Percentiles rank a stretch among this genome's conserved stretches.
These are phyloP conservation scores for Oxygymnocypris stewartii DNA, from an alignment of 2,113 vertebrate species.

Conservation along the genomic window DNA sequence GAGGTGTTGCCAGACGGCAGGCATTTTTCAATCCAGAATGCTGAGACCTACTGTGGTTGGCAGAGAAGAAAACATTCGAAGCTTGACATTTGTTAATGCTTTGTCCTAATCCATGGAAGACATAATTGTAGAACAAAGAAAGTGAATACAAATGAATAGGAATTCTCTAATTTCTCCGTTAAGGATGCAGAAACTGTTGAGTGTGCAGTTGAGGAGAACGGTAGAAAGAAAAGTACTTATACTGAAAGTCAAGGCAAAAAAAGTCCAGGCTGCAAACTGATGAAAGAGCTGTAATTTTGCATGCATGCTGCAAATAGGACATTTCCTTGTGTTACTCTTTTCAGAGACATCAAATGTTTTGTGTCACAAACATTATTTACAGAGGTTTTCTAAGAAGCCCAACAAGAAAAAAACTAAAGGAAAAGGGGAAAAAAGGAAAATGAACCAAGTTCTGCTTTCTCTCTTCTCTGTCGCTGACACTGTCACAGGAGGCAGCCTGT, in stretches of 20 bases:
- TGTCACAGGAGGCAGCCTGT: conserved; percentile 48
- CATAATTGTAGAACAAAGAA: conserved; percentile 31
- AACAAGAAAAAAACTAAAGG: conserved; percentile 11
- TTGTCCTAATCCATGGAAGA: conserved; percentile 37
- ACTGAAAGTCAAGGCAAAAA: background rate
- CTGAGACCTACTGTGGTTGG: conserved; percentile 14
- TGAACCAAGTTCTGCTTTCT: conserved; percentile 18
- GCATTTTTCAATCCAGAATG: conserved; percentile 37
- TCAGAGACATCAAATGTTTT: conserved; percentile 35
- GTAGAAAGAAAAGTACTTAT: background rate
- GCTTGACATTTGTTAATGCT: conserved; percentile 36
- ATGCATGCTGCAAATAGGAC: conserved; percentile 40
- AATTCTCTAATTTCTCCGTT: background rate
- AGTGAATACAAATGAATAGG: background rate
- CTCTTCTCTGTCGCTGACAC: conserved; percentile 38
- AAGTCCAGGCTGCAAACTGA: background rate
- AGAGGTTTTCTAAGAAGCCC: conserved; percentile 43
- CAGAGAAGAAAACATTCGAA: conserved; percentile 13
- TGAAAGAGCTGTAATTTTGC: conserved; percentile 44
- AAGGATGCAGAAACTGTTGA: conserved; percentile 7
- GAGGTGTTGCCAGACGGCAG: conserved; percentile 38
- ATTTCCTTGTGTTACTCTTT: conserved; percentile 7
- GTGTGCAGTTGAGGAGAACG: background rate
- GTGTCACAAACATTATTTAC: conserved; percentile 41
- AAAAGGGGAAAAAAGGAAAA: background rate